These are phyloP conservation scores for Chiloscyllium plagiosum DNA, from an alignment of 2,113 vertebrate species.

Conservation along the genomic window DNA sequence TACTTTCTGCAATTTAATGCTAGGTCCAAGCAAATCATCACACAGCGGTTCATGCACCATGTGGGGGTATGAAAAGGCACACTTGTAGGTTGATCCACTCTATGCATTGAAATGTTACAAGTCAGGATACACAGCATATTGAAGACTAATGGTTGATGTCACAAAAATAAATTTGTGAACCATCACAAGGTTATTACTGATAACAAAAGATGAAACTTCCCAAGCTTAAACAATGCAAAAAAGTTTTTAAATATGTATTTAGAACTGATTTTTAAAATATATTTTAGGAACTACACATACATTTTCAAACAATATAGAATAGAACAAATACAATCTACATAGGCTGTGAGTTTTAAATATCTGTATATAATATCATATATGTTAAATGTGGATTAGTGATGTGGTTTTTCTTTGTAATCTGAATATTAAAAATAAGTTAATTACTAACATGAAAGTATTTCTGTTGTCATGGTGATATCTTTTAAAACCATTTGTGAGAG, in stretches of 20 bases:
- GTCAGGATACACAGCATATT: not conserved
- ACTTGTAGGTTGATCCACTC: not conserved
- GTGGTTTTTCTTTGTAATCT: no score
- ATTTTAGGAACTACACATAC: not conserved
- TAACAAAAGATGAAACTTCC: not conserved
- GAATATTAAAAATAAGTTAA: no score
- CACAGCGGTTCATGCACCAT: not conserved
- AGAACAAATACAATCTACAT: not conserved
- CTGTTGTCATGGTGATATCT: no score
- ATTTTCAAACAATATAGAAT: not conserved
- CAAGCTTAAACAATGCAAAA: not conserved
- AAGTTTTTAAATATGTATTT: no score
- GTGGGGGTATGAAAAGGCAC: not conserved
- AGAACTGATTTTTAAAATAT: no score
- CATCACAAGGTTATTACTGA: constrained; percentile 1
- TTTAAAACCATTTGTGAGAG: no score
- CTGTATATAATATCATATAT: no score
- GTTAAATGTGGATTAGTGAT: no score
- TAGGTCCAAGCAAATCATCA: not conserved
- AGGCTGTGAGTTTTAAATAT: not conserved
- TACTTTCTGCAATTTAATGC: not conserved
- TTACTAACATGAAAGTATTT: no score
- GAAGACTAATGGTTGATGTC: not conserved
- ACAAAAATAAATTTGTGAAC: not conserved
- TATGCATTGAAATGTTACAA: not conserved